phyloP scores from a whole-genome alignment of 1,140 invertebrate species.

The Trachymyrmex septentrionalis region DNA sequence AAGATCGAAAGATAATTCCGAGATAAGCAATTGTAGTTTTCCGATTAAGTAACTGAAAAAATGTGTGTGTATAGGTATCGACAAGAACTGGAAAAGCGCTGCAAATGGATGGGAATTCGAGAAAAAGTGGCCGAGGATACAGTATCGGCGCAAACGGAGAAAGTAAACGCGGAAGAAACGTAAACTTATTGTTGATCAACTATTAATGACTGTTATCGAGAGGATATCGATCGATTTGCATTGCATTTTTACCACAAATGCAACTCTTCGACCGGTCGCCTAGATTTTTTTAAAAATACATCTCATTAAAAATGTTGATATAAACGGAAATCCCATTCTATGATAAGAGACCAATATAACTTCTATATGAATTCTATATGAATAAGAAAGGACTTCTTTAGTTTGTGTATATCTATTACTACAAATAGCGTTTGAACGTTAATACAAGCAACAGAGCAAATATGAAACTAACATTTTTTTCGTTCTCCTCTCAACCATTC shows the following conservation, averaged over 20 bases:
- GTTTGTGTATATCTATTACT: conserved; percentile 8
- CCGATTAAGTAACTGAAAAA: not conserved
- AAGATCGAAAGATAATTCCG: not conserved
- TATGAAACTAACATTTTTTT: conserved; percentile 16
- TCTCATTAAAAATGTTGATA: not conserved
- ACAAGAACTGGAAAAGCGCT: conserved; percentile 89
- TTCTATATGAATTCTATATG: not conserved
- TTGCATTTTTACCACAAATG: conserved; percentile 72
- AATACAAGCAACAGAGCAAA: conserved; percentile 42
- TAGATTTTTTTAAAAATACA: not conserved
- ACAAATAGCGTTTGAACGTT: no score
- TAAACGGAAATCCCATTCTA: not conserved
- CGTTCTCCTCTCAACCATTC: not conserved
- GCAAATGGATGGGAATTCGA: conserved; percentile 91
- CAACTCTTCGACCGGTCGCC: conserved; percentile 53
- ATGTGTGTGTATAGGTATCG: conserved; percentile 82
- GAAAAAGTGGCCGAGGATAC: conserved; percentile 82
- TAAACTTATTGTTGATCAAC: conserved; percentile 65
- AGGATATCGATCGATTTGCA: conserved; percentile 29
- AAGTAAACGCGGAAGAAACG: conserved; percentile 81
- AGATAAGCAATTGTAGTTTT: conserved; percentile 5
- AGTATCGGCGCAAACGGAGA: conserved; percentile 82
- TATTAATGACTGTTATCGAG: not conserved
- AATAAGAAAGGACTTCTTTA: conserved; percentile 28
- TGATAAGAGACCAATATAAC: not conserved